These are phyloP conservation scores for Gisinianus flammeolus DNA, from an alignment of 2,888 invertebrate species.

Conservation along the genomic window DNA sequence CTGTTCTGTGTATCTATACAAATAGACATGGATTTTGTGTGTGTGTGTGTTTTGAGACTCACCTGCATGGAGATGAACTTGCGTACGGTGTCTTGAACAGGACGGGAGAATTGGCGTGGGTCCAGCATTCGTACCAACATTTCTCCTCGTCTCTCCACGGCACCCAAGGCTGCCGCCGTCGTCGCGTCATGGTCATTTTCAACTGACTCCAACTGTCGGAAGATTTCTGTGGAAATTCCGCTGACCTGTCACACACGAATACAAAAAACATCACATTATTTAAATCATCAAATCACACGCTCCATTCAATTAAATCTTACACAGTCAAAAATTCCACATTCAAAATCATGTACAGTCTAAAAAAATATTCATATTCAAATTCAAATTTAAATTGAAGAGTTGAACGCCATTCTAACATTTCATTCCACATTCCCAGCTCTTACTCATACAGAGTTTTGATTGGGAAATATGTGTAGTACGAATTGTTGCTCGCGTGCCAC, in stretches of 20 bases:
- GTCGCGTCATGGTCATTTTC: conserved; percentile 94
- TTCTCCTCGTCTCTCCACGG: conserved; percentile 86
- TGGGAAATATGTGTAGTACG: too few species aligned
- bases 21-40: too few species aligned
- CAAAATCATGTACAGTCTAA: too few species aligned
- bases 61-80: conserved; percentile 82
- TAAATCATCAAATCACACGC: neutral
- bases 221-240: conserved; percentile 94
- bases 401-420: neutral
- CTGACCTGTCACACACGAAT: conserved; percentile 73
- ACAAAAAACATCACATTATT: neutral
- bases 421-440: too few species aligned
- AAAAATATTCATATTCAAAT: too few species aligned
- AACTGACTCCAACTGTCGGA: conserved; percentile 94
- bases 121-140: conserved; percentile 94
- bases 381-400: too few species aligned
- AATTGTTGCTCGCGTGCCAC: too few species aligned
- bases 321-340: too few species aligned
- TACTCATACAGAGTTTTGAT: too few species aligned
- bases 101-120: conserved; percentile 82
- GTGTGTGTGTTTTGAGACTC: too few species aligned
- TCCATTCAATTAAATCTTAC: too few species aligned
- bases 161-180: conserved; percentile 84
- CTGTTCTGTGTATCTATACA: too few species aligned
- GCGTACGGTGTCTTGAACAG: conserved; percentile 85